Evolutionary conservation across 2,113 vertebrate species (phyloP), one percentile per base, ranked within the genome.

Genomic region (Turdus rufiventris): DNA sequence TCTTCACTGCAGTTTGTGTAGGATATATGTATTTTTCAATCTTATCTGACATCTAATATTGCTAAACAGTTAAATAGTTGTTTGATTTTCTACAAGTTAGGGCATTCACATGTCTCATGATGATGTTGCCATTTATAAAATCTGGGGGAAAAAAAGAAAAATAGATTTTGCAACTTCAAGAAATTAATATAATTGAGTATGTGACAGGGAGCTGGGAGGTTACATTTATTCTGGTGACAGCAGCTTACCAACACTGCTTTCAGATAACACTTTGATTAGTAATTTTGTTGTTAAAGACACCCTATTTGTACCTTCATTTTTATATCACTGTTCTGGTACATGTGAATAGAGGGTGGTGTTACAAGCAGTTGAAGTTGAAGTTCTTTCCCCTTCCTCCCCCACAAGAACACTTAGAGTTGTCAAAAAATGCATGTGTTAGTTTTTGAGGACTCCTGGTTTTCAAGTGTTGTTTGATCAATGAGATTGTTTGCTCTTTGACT

Each of bases 241-340:
- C 63, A 88, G 26, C 54, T 91, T 88, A 93, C 79, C 74, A 91
- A 82, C 67, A 85, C 29, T 3, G 2, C 77, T 87, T 92, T 75
- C 81, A 87, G 28, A 4, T 75, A 92, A 78, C 54, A 80, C 34
- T 81, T 77, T 16, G 26, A 84, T 91, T 79, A 76, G 80, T 85
- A 88, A 91, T 91, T 82, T 61, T 50, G 43, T 73, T 80, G 87
- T 82, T 94, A 89, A 79, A 91, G 81, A 82, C 58, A 88, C 24
- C 21, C 67, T 70, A 51, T 88, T 79, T 74, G 87, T 94, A 67
- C 91, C 79, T 85, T 85, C 38, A 18, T 76, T 87, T 93, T 76
- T 58, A 74, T 79, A 56, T 62, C 66, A 74, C 66, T 73, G 48
- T 91, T 94, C 83, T 92, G 48, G 61, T 77, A 91, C 72, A 36